Conservation (phyloP, 2,888 invertebrate genomes). For the Idaea biselata region DNA sequence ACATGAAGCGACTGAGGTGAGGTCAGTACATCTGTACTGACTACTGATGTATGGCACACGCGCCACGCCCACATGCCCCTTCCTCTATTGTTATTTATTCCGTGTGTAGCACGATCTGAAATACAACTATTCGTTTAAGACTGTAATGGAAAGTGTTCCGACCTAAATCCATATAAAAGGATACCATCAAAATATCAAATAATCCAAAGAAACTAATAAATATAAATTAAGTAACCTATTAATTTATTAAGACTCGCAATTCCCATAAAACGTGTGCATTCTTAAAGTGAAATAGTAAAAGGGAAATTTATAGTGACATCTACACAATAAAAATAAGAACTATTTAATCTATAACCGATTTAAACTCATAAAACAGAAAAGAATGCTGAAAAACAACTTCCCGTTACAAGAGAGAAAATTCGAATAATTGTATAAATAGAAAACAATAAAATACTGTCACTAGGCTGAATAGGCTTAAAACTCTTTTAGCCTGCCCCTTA, state of each 20-base stretch:
- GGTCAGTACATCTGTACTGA: too few species aligned
- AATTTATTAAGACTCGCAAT: background rate
- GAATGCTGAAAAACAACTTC: slow-evolving; percentile 60
- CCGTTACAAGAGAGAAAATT: slow-evolving; percentile 40
- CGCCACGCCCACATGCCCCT: too few species aligned
- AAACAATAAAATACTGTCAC: slow-evolving; percentile 61
- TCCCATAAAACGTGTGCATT: slow-evolving; percentile 1
- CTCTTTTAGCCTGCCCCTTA: slow-evolving; percentile 4
- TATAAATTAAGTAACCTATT: background rate
- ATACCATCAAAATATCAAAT: background rate
- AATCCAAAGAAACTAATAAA: background rate
- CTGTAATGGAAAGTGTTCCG: too few species aligned
- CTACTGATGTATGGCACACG: too few species aligned
- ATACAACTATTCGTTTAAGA: too few species aligned
- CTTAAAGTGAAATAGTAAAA: background rate
- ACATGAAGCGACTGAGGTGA: too few species aligned
- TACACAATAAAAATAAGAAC: slow-evolving; percentile 26
- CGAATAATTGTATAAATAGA: slow-evolving; percentile 54
- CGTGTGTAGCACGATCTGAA: too few species aligned
- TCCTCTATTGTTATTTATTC: too few species aligned
- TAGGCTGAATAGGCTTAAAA: slow-evolving; percentile 28
- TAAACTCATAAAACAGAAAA: slow-evolving; percentile 24
- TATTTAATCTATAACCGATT: slow-evolving; percentile 23
- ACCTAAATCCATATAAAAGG: background rate
- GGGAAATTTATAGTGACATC: slow-evolving; percentile 20